Base-by-base conservation (phyloP, 2,888 invertebrate genomes). In the Crepidodera aurea region DNA sequence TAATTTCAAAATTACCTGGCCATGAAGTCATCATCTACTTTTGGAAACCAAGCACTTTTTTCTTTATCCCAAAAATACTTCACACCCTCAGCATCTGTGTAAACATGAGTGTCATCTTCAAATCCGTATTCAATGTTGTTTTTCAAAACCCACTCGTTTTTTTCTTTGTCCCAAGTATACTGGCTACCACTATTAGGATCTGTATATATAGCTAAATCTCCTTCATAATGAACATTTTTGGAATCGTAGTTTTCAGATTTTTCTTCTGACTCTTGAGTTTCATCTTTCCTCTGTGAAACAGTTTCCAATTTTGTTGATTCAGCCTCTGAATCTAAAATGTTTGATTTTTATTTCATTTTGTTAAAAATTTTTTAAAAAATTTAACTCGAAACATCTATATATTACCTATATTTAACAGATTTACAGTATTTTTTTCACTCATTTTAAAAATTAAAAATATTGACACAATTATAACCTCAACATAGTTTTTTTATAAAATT, bases 41-140 rank as follows among this genome's bases (percentile, higher is more conserved):
- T 95, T 0, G 98, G 98, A 82, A 98, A 92, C 97, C 98, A 99
- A 2, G 96, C 97, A 75, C 88, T 91, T 79, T 93, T 96, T 34
- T 88, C 88, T 18, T 84, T 85, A 82, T 98, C 96, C 95, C 96
- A 98, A 76, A 97, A 92, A 79, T 88, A 96, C 65, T 90, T 90
- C 0, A 90, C 90, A 0, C 96, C 97, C 84, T 98, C 98, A 53
- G 84, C 81, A 77, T 94, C 94, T 4, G 90, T 91, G 73, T 93
- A 94, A 7, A 89, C 88, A 73, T 92, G 90, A 51, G 90, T 88
- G 74, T 91, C 90, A 79, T 90, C 86, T 82, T 92, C 91, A 78
- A 89, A 88, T 53, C 88, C 88, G 76, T 92, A 92, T 34, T 74
- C 69, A 51, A 75, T 65, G 67, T 76, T 73, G 55, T 72, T 74